Base-by-base conservation (phyloP, 2,888 invertebrate genomes). In the Hirudinaria manillensis region DNA sequence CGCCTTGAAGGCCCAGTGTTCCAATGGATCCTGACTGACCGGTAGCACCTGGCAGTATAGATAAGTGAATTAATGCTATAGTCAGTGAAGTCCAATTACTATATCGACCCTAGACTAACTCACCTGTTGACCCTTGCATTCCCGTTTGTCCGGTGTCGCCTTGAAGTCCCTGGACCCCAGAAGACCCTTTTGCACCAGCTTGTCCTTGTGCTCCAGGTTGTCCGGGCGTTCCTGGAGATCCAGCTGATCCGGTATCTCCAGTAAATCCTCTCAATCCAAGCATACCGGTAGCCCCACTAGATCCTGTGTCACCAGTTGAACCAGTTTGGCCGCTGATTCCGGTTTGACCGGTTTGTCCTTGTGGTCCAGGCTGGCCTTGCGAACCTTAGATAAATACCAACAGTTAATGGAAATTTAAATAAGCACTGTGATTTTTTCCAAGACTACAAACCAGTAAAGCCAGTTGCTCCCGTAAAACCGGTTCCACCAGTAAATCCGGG, bases 271-370 rank as follows among this genome's bases (percentile, higher is more conserved):
- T 10, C 10, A 6, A n/a, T 38, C 73, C 73, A 61, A 24, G 19
- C 24, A 36, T 34, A 34, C 73, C 73, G n/a, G 73, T 32, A n/a
- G 61, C 21, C 61, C 73, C 73, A n/a, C 45, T 32, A n/a, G 72
- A 75, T 34, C 71, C 75, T n/a, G 53, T 74, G 34, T 76, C 77
- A 32, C 76, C 74, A 10, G 32, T 34, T 13, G 24, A 36, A 36
- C 73, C 73, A 10, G 21, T 19, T 24, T 32, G 32, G 21, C 73
- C 73, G 32, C 7, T 51, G 1, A 24, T 32, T 21, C 72, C 72
- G 13, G 55, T 89, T 88, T 77, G 89, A 87, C 10, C 93, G 93
- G 2, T 90, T 88, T 82, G 89, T n/a, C 32, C 77, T 75, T 24
- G 34, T 6, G 7, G 24, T 10, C 61, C 61, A 61, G 61, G 2